Evolutionary conservation across 2,113 vertebrate genomes (phyloP).

Genomic region (Oriolus oriolus): DNA sequence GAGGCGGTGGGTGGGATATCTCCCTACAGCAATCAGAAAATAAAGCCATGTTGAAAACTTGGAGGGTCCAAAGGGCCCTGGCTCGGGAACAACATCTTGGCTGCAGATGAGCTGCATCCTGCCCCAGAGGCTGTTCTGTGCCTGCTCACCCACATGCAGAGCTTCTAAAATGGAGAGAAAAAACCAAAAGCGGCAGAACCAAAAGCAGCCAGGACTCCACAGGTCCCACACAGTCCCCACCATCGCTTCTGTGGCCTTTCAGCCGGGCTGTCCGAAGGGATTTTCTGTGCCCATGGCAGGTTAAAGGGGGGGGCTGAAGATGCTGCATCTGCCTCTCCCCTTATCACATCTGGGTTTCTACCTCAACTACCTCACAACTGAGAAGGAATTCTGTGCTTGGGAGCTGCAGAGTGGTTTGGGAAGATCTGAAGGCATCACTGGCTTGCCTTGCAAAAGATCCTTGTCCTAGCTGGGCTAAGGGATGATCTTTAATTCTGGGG

Average conservation of each 20-base stretch:
- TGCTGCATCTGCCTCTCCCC: neutral
- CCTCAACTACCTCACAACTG: neutral
- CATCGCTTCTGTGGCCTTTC: neutral
- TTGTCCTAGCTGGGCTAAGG: neutral
- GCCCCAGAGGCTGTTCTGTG: neutral
- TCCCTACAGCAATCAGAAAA: constrained; percentile 78
- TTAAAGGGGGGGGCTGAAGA: neutral
- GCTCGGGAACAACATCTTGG: neutral
- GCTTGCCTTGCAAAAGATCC: neutral
- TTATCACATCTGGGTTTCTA: neutral
- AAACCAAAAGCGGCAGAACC: neutral
- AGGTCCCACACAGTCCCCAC: neutral
- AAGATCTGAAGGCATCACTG: neutral
- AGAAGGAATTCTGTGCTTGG: neutral
- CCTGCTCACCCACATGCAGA: neutral
- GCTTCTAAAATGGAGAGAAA: neutral
- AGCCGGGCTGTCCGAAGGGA: neutral
- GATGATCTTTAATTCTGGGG: neutral
- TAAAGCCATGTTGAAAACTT: neutral
- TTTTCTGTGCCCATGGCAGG: neutral
- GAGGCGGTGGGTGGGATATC: constrained; percentile 86
- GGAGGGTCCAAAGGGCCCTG: neutral
- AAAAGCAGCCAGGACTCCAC: neutral
- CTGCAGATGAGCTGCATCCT: neutral
- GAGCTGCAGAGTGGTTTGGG: neutral